Base-by-base conservation (phyloP, 2,113 vertebrate species). In the Poecilia latipinna region DNA sequence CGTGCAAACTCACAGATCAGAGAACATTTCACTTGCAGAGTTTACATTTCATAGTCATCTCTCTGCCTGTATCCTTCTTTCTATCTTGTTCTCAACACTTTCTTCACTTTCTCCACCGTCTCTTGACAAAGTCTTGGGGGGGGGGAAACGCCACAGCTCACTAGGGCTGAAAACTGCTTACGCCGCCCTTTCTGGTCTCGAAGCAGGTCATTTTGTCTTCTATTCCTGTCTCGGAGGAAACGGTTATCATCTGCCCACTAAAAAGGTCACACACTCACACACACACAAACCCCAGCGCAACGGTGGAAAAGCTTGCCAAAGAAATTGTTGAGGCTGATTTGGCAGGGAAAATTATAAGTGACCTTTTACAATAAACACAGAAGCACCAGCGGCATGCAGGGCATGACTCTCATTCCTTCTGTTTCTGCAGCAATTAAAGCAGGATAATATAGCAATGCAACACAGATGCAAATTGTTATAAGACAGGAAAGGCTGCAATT, bases 141-240 rank as follows among this genome's bases (percentile, higher is more conserved):
- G 85, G 28, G 79, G 65, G 65, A 74, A 48, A 37, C 35, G 10
- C 10, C 29, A 4, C 48, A 62, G 78, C 85, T 82, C 86, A 86
- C 92, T 85, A 87, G 86, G 77, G 87, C 82, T 82, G 80, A 64
- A 82, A 86, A 92, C 85, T 89, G 89, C 93, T 93, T 90, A 90
- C 79, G 35, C 90, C 75, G 75, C 88, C 89, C 89, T 91, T 93
- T 92, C 79, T 91, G 88, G 87, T 89, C 88, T 89, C 86, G 86
- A 89, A 94, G 93, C 91, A 91, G 92, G 91, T 93, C 86, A 92
- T 94, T 95, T 95, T 88, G 79, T 92, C 93, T 92, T 92, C 92
- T 94, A 92, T 94, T 95, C 89, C 87, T 90, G 89, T 91, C 92
- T 86, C 77, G 66, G 71, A 48, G 84, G 91, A 91, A 92, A 93